These are phyloP conservation scores for Taenaris catops DNA, from an alignment of 2,888 invertebrate genomes.

Conservation along the genomic window DNA sequence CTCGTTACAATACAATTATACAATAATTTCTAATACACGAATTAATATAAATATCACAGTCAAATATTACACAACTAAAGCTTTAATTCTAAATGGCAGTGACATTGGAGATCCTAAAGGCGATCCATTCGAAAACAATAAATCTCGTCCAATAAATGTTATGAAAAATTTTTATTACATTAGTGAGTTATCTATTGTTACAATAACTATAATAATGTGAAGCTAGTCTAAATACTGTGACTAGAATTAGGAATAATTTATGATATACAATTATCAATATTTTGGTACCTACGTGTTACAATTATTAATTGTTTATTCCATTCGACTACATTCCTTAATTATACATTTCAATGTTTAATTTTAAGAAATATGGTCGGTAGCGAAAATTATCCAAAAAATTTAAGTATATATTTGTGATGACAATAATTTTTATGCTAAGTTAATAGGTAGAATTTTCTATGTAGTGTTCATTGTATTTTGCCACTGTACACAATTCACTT, in stretches of 20 bases:
- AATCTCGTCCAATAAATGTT: slow-evolving; percentile 11
- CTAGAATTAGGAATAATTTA: slow-evolving; percentile 76
- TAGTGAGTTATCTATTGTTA: slow-evolving; percentile 5
- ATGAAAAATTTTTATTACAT: slow-evolving; percentile 8
- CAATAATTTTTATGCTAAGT: too few species aligned
- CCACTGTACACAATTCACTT: too few species aligned
- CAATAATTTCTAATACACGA: slow-evolving; percentile 64
- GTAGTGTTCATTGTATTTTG: too few species aligned
- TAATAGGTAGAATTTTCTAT: too few species aligned
- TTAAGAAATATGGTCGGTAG: too few species aligned
- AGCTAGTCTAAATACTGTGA: slow-evolving; percentile 72
- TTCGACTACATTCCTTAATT: slow-evolving; percentile 46
- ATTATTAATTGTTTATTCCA: slow-evolving; percentile 18
- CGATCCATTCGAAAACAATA: slow-evolving; percentile 15
- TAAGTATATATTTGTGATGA: too few species aligned
- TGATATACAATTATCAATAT: slow-evolving; percentile 46
- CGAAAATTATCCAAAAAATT: too few species aligned
- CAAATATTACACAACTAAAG: slow-evolving; percentile 73
- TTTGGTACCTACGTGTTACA: slow-evolving; percentile 26
- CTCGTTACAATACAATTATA: slow-evolving; percentile 37
- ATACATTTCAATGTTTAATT: slow-evolving; percentile 25
- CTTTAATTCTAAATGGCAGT: slow-evolving; percentile 70
- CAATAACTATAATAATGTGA: slow-evolving; percentile 15
- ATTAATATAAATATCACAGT: slow-evolving; percentile 79
- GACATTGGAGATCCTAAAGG: slow-evolving; percentile 44